Evolutionary conservation across 2,113 vertebrate species (phyloP), one percentile per base, ranked within the genome.

Genomic region (Anguilla japonica): DNA sequence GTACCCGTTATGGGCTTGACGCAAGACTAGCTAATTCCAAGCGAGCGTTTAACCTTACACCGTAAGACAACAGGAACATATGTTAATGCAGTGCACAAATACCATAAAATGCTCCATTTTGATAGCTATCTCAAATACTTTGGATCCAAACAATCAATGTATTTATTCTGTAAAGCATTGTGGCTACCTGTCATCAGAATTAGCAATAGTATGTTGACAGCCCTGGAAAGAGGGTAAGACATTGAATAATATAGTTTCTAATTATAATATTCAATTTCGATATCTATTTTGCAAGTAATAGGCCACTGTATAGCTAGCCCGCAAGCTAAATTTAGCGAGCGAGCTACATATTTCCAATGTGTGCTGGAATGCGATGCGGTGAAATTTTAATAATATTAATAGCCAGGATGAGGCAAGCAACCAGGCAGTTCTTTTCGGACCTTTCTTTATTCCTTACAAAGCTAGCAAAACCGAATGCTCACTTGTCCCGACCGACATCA

Each of bases 21-120:
- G 85, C 81, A 63, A 86, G 85, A 86, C 41, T 78, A 78, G 84
- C 84, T 79, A 57, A 85, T 85, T 79, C 75, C 71, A 20, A 79
- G 41, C 29, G 84, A 75, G 71, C 22, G 39, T 46, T 56, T 79
- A 78, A 46, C 67, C 75, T 85, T 78, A 79, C n/a, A 29, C 13
- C 18, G 67, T 71, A 18, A 84, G 67, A 43, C 75, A n/a, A 84
- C 84, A 79, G 16, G 8, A 22, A 71, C 67, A 50, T 75, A 75
- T 75, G n/a, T 75, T 75, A 75, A 75, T 9, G 71, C 71, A 34
- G 71, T 13, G 26, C 29, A 41, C 39, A 80, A 41, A 80, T 41
- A 2, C 3, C 20, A 41, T 41, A 80, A 80, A 80, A 80, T 41
- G 34, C 15, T 41, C 79, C 18, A 80, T 80, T 80, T 80, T 41